These are phyloP conservation scores for Chrysotoxum bicinctum DNA, from an alignment of 2,888 invertebrate species.

Conservation along the genomic window DNA sequence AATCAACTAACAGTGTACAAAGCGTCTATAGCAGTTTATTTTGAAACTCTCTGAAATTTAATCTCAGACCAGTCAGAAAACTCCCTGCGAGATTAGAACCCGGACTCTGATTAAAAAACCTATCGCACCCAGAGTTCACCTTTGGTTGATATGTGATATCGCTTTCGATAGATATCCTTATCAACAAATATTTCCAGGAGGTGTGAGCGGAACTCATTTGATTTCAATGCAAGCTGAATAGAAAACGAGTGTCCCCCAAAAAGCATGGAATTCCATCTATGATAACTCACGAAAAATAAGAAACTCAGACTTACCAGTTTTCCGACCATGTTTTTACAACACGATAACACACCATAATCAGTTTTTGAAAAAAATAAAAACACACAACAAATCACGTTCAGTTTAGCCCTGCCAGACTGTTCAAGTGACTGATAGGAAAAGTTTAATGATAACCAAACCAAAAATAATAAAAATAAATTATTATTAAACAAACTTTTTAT, in stretches of 20 bases:
- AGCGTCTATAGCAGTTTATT: not conserved
- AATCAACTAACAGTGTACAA: constrained; percentile 41
- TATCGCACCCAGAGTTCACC: constrained; percentile 60
- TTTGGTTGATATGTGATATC: constrained; percentile 66
- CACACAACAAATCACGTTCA: constrained; percentile 38
- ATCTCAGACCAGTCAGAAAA: constrained; percentile 18
- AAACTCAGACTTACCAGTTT: constrained; percentile 45
- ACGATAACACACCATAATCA: constrained; percentile 68
- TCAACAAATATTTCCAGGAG: constrained; percentile 36
- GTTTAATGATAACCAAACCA: constrained; percentile 70
- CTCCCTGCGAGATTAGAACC: constrained; percentile 48
- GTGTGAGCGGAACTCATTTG: constrained; percentile 26
- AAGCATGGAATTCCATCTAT: constrained; percentile 22
- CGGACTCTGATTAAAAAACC: constrained; percentile 37
- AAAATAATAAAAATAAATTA: constrained; percentile 40
- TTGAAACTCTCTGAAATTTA: constrained; percentile 1
- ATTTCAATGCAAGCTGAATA: not conserved
- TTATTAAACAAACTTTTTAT: constrained; percentile 68
- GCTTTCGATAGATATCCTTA: constrained; percentile 56
- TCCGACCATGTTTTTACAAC: constrained; percentile 60
- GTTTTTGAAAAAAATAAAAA: constrained; percentile 37
- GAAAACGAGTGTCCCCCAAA: not conserved
- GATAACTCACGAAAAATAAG: constrained; percentile 36
- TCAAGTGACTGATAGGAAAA: constrained; percentile 66
- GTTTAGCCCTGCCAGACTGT: constrained; percentile 16